A percentile compares a stretch with the other conserved stretches of the same genome.
Conservation (phyloP, 1,140 invertebrate species). For the Papilio helenus region DNA sequence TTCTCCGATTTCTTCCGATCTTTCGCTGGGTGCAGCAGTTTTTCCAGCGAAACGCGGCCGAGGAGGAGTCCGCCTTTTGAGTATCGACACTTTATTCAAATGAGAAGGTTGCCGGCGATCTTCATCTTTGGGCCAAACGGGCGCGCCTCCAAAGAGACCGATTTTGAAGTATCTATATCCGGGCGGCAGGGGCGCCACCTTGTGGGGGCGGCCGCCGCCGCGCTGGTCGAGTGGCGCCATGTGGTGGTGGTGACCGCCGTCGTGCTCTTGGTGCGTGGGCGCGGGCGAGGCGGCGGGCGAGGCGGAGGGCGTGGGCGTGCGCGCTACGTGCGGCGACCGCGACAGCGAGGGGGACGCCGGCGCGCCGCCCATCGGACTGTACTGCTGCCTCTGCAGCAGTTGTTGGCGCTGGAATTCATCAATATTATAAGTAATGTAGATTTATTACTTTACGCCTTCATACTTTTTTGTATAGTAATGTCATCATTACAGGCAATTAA, state of each 20-base stretch:
- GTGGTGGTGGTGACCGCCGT: constrained; percentile 67
- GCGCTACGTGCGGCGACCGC: constrained; percentile 84
- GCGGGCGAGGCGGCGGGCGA: constrained; percentile 71
- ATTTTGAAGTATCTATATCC: constrained; percentile 83
- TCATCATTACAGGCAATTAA: neutral
- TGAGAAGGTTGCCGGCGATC: constrained; percentile 82
- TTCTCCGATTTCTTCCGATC: constrained; percentile 69
- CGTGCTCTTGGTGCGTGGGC: constrained; percentile 59
- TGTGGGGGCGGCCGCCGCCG: constrained; percentile 51
- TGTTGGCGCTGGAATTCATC: constrained; percentile 68
- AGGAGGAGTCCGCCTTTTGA: constrained; percentile 81
- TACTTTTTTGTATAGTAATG: neutral
- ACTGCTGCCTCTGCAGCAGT: constrained; percentile 78
- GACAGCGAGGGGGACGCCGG: constrained; percentile 86
- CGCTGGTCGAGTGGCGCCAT: constrained; percentile 41
- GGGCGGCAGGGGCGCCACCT: constrained; percentile 72
- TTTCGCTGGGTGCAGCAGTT: constrained; percentile 75
- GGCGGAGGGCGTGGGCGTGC: constrained; percentile 65
- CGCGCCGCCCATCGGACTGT: constrained; percentile 83
- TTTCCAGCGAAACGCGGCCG: constrained; percentile 82
- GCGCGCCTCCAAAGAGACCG: constrained; percentile 88
- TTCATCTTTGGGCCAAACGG: constrained; percentile 84
- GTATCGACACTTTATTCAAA: constrained; percentile 83
- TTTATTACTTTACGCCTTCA: neutral
- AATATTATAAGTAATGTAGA: constrained; percentile 30